Conservation (phyloP, 2,888 invertebrate species). For the Nudaria mundana region DNA sequence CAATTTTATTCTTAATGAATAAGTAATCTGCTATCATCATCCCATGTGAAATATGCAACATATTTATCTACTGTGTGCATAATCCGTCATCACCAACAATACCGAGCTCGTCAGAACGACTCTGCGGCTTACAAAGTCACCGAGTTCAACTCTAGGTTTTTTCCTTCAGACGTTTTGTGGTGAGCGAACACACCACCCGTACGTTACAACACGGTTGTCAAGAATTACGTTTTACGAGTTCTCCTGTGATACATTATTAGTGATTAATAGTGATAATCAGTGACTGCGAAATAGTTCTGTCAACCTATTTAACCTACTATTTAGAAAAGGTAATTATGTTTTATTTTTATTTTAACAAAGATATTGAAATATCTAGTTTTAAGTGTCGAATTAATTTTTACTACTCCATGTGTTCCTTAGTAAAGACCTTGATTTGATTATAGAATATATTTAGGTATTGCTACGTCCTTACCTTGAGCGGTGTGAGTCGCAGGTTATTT, state of each 20-base stretch:
- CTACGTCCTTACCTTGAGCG: conserved; percentile 73
- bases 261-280: conserved; percentile 32
- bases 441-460: conserved; percentile 67
- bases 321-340: conserved; percentile 26
- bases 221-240: conserved; percentile 19
- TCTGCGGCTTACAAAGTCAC: conserved; percentile 15
- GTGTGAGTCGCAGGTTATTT: conserved; percentile 69
- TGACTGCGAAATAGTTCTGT: conserved; percentile 26
- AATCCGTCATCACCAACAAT: conserved; percentile 31
- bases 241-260: conserved; percentile 20
- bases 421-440: conserved; percentile 67
- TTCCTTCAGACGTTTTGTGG: conserved; percentile 36
- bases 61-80: too few species aligned
- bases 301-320: conserved; percentile 12
- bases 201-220: conserved; percentile 17
- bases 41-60: conserved; percentile 8
- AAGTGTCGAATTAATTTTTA: conserved; percentile 15
- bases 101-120: conserved; percentile 31
- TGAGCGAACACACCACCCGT: conserved; percentile 34
- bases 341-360: conserved; percentile 9
- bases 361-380: conserved; percentile 7
- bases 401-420: conserved; percentile 18
- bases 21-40: background rate
- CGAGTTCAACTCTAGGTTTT: conserved; percentile 3
- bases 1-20: background rate